Evolutionary conservation across 2,113 vertebrate genomes (phyloP), one percentile per base, ranked within the genome.

Genomic region (Symphodus melops): DNA sequence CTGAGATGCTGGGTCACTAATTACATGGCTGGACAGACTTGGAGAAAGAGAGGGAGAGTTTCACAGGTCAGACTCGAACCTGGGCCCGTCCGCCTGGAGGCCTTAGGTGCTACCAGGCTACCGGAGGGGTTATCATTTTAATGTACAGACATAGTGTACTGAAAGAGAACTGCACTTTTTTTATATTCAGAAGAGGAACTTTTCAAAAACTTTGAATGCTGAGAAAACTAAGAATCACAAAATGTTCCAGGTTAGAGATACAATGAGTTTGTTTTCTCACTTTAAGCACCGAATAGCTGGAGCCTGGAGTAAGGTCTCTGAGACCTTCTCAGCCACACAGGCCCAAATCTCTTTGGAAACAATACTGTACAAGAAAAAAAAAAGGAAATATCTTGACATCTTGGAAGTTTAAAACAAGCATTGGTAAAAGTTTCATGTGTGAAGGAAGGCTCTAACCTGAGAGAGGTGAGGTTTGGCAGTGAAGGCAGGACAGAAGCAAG

Each of bases 1-100:
- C 59, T 46, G 14, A 46, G 90, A 77, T 21, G 74, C 91, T 3
- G 68, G 44, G 20, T 91, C 86, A 25, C 58, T 53, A 8, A 96
- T 82, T 1, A 86, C 48, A 75, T 93, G 91, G 79, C 91, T 89
- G 8, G 95, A 95, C 12, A 96, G 87, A 58, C 96, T 97, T 69
- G 2, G 12, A 56, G 49, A 74, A 16, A 64, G 1, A 57, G 36
- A 57, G 2, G 57, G 1, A 3, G 19, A 37, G 12, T n/a, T n/a
- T 5, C 28, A 33, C 28, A 5, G 28, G 28, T 33, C 28, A 33
- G 28, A 33, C 28, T 1, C 3, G 28, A 33, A 33, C 28, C 28
- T 33, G 1, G 28, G 28, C 28, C 28, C 28, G 28, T 5, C 28
- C 4, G 28, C 28, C 6, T 33, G 28, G n/a, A n/a, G n/a, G n/a